A percentile compares a stretch with the other conserved stretches of the same genome.
These are phyloP conservation scores for Poecilia velifera DNA, from an alignment of 2,797 vertebrate species.

Conservation along the genomic window DNA sequence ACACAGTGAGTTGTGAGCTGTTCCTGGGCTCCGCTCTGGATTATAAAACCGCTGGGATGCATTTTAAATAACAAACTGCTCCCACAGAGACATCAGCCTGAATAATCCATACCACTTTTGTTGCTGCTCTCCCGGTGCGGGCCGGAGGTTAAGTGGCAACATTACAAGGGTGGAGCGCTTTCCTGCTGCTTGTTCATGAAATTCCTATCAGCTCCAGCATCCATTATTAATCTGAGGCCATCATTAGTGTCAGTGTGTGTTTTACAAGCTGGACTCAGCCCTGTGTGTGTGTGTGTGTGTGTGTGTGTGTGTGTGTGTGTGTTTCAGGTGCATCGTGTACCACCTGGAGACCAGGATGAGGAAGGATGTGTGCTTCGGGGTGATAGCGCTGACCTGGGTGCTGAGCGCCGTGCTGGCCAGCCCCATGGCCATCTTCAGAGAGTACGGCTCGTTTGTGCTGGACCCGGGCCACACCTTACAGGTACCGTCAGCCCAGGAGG, in stretches of 20 bases:
- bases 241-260: no score
- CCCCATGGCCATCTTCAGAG: conserved; percentile 93
- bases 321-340: conserved; percentile 87
- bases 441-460: conserved; percentile 87
- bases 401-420: conserved; percentile 90
- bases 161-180: not conserved
- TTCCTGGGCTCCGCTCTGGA: not conserved
- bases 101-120: not conserved
- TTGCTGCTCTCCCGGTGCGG: not conserved
- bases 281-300: not conserved
- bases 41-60: not conserved
- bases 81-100: not conserved
- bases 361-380: conserved; percentile 89
- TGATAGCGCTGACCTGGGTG: conserved; percentile 90
- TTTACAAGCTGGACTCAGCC: not conserved
- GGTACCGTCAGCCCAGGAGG: conserved; percentile 19
- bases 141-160: conserved; percentile 1
- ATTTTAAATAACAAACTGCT: not conserved
- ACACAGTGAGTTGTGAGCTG: not conserved
- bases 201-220: not conserved
- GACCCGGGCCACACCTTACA: conserved; percentile 88
- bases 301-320: not conserved
- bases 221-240: not conserved
- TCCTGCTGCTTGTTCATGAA: not conserved
- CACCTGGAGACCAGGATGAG: conserved; percentile 94